Percentiles rank a stretch among this genome's conserved stretches.
These are phyloP conservation scores for Polyodon spathula DNA, from an alignment of 2,113 vertebrate genomes.

Conservation along the genomic window DNA sequence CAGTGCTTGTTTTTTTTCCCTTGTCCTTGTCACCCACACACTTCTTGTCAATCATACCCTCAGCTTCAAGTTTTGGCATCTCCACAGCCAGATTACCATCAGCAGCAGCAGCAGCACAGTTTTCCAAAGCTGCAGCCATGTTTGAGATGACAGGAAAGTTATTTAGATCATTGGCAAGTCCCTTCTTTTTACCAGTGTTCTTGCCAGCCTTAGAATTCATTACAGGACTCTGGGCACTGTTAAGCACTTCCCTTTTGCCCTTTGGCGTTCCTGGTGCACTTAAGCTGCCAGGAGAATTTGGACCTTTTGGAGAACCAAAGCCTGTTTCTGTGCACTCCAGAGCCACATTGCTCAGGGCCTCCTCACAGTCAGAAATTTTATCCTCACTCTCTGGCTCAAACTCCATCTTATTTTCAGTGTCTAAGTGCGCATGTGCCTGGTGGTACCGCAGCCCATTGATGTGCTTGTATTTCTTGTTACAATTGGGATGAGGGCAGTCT, in stretches of 20 bases:
- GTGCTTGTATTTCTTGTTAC: conserved; percentile 99
- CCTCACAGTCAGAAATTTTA: conserved; percentile 89
- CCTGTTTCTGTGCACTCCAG: conserved; percentile 74
- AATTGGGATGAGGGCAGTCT: conserved; percentile 95
- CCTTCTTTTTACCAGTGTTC: conserved; percentile 82
- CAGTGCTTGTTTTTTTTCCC: conserved; percentile 73
- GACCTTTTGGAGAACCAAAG: conserved; percentile 70
- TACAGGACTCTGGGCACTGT: conserved; percentile 61
- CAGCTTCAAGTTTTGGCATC: conserved; percentile 95
- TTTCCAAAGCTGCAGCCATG: conserved; percentile 83
- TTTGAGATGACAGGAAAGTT: conserved; percentile 92
- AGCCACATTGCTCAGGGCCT: conserved; percentile 65
- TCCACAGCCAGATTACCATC: conserved; percentile 72
- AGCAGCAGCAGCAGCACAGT: conserved; percentile 65
- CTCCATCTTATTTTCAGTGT: conserved; percentile 82
- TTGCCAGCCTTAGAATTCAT: conserved; percentile 72
- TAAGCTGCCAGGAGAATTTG: conserved; percentile 65
- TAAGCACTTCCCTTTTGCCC: conserved; percentile 74
- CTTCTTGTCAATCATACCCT: conserved; percentile 90
- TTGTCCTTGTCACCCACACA: conserved; percentile 64
- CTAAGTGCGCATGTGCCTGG: conserved; percentile 93
- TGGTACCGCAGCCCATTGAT: conserved; percentile 95
- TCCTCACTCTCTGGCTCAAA: conserved; percentile 86
- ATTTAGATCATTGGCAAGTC: conserved; percentile 69
- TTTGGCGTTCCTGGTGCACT: conserved; percentile 76